A percentile compares a stretch with the other conserved stretches of the same genome.
Conservation (phyloP, 2,888 invertebrate genomes). For the Hirtodrosophila alboralis region DNA sequence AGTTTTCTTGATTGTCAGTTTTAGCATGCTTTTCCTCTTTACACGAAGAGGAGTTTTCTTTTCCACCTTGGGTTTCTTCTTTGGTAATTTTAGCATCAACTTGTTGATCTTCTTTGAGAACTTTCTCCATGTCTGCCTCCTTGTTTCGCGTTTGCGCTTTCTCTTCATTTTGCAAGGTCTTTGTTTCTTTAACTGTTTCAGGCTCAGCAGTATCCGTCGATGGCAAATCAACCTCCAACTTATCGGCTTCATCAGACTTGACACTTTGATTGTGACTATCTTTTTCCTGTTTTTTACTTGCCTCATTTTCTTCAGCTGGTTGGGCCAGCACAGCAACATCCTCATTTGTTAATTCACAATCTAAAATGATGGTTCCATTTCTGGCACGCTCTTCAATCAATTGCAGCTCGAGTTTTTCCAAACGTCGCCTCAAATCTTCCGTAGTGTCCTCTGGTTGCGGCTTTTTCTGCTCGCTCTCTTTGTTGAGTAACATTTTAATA, state of each 20-base stretch:
- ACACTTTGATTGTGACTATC: constrained; percentile 59
- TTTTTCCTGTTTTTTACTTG: constrained; percentile 52
- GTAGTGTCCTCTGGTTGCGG: constrained; percentile 42
- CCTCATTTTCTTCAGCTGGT: constrained; percentile 31
- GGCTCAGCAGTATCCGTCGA: constrained; percentile 34
- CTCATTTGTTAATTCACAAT: constrained; percentile 26
- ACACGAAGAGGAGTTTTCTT: not conserved
- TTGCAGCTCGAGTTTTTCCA: constrained; percentile 75
- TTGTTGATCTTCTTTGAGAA: not conserved
- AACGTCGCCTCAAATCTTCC: constrained; percentile 68
- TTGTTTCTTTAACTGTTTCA: constrained; percentile 61
- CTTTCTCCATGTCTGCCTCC: constrained; percentile 15
- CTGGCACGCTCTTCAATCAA: constrained; percentile 51
- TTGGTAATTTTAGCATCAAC: not conserved
- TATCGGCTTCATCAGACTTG: constrained; percentile 46
- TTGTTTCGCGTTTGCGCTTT: constrained; percentile 47
- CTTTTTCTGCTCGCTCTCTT: constrained; percentile 56
- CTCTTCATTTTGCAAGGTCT: constrained; percentile 64
- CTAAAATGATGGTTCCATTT: constrained; percentile 28
- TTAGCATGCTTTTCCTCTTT: not conserved
- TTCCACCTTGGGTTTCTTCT: not conserved
- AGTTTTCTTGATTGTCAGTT: not conserved
- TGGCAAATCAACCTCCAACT: constrained; percentile 10
- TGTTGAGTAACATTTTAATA: constrained; percentile 80
- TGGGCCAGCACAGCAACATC: not conserved